These are phyloP conservation scores for Gisinianus flammeolus DNA, from an alignment of 2,888 invertebrate species.

Conservation along the genomic window DNA sequence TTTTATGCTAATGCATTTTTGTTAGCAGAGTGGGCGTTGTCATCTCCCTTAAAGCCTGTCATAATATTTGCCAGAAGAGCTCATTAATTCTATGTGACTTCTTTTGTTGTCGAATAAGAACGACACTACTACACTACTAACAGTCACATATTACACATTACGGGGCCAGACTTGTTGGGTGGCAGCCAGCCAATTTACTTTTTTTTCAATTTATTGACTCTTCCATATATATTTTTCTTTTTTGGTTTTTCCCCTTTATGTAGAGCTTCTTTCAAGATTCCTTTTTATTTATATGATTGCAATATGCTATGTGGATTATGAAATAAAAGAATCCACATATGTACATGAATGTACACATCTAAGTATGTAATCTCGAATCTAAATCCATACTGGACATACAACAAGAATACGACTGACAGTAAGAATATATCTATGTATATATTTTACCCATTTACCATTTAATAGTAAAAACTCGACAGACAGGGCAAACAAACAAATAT, in stretches of 20 bases:
- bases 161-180: conserved; percentile 33
- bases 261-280: background rate
- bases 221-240: background rate
- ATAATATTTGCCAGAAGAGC: conserved; percentile 43
- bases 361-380: no score
- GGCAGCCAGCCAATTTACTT: conserved; percentile 35
- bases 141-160: conserved; percentile 31
- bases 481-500: background rate
- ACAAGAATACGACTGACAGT: no score
- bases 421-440: no score
- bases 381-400: no score
- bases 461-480: background rate
- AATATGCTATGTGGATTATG: no score
- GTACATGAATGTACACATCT: no score
- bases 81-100: conserved; percentile 41
- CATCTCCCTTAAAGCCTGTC: conserved; percentile 35
- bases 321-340: no score
- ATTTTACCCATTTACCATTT: no score
- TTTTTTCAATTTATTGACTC: conserved; percentile 37
- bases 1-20: conserved; percentile 44
- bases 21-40: conserved; percentile 43
- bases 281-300: no score
- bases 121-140: background rate
- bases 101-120: conserved; percentile 40
- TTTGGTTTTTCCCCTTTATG: background rate